Conservation (phyloP, 2,888 invertebrate species). For the Escarpia spicata region DNA sequence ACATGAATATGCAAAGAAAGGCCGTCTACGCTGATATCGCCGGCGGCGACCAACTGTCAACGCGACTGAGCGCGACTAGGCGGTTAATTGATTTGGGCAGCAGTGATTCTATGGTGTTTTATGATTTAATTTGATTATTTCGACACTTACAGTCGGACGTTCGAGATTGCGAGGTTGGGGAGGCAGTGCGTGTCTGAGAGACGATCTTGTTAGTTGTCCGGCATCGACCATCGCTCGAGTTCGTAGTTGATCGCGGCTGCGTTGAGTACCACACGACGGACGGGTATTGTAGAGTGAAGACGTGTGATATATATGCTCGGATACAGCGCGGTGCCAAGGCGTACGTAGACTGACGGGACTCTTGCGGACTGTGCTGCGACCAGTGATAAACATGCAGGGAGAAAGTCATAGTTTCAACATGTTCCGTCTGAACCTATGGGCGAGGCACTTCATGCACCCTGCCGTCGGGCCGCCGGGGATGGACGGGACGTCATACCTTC, state of each 20-base stretch:
- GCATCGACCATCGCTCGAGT: not conserved
- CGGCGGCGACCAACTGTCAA: slow-evolving; percentile 5
- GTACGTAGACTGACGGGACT: not conserved
- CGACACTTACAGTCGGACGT: slow-evolving; percentile 12
- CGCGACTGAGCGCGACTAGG: not conserved
- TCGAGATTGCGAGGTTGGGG: not conserved
- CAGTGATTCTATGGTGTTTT: slow-evolving; percentile 9
- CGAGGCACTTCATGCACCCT: slow-evolving; percentile 56
- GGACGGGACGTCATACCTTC: slow-evolving; percentile 56
- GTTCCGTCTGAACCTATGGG: slow-evolving; percentile 62
- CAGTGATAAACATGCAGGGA: slow-evolving; percentile 19
- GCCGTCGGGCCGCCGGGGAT: slow-evolving; percentile 52
- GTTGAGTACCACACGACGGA: not conserved
- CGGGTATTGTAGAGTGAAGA: not conserved
- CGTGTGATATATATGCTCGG: not conserved
- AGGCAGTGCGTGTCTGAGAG: not conserved
- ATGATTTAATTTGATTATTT: slow-evolving; percentile 16
- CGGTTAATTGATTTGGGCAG: not conserved
- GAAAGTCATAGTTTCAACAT: slow-evolving; percentile 40
- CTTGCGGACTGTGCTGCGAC: not conserved
- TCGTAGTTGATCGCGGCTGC: not conserved
- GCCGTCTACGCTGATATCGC: not conserved
- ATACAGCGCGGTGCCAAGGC: not conserved
- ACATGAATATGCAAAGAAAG: not conserved
- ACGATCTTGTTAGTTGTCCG: not conserved